Percentiles rank a stretch among this genome's conserved stretches.
Evolutionary conservation across 2,797 vertebrate genomes (phyloP).

Genomic region (Antennarius maculatus): DNA sequence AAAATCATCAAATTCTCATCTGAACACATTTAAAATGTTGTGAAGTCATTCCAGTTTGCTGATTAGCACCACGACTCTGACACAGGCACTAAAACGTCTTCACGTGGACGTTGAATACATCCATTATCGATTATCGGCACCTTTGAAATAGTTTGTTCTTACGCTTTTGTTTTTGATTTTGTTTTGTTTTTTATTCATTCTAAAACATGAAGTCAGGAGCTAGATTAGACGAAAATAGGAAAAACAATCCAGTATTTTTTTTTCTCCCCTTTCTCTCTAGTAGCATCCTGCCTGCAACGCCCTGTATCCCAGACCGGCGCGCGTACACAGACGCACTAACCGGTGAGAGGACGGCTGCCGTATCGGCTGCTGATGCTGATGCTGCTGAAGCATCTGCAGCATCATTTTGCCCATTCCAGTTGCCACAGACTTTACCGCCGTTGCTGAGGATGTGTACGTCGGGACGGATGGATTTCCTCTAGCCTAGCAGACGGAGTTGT

Average conservation of each 20-base stretch:
- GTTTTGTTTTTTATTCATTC: neutral
- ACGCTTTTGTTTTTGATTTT: neutral
- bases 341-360: slow-evolving; percentile 58
- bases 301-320: slow-evolving; percentile 75
- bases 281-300: slow-evolving; percentile 78
- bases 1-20: slow-evolving; percentile 8
- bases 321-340: slow-evolving; percentile 71
- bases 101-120: neutral
- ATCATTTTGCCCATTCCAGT: slow-evolving; percentile 31
- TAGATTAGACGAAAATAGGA: slow-evolving; percentile 8
- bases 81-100: neutral
- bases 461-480: slow-evolving; percentile 43
- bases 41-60: slow-evolving; percentile 12
- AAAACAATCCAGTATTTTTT: slow-evolving; percentile 16
- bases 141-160: neutral
- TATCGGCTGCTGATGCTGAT: slow-evolving; percentile 51
- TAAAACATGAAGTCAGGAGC: neutral
- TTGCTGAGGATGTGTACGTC: slow-evolving; percentile 38
- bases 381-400: slow-evolving; percentile 67
- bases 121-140: neutral
- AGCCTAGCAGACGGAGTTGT: slow-evolving; percentile 4
- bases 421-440: slow-evolving; percentile 19
- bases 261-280: slow-evolving; percentile 14
- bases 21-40: slow-evolving; percentile 15
- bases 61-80: no score